Evolutionary conservation across 2,113 vertebrate genomes (phyloP), one percentile per base, ranked within the genome.

Genomic region (Coreoperca whiteheadi): DNA sequence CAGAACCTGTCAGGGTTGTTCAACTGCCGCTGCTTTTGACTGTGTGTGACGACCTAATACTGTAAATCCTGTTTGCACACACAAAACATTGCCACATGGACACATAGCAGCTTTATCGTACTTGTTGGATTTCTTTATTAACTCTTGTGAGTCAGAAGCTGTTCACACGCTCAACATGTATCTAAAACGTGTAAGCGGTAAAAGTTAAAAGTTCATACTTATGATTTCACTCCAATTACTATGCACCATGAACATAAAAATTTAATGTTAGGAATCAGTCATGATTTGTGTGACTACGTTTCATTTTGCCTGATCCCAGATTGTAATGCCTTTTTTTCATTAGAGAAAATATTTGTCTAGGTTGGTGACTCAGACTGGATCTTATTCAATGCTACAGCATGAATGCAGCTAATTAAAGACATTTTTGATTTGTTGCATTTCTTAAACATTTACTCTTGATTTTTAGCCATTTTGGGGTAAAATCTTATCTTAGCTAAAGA

Each of bases 61-160:
- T 46, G 28, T n/a, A 73, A 86, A 75, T 82, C 25, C 15, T 25
- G 21, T 64, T 65, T 66, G 50, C 48, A 32, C 8, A 10, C 39
- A 60, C 46, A 73, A 53, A 77, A 15, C 53, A 8, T 12, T n/a
- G 6, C 39, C 20, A 30, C 48, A 32, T 39, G 32, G 56, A 70
- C 89, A 61, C 82, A 88, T 57, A 39, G 50, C 48, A 43, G 65
- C 90, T 85, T 79, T 84, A 74, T 64, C 34, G 2, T 2, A 20
- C 25, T 73, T 10, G 16, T 18, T 20, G 50, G 64, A 16, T 74
- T 79, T 60, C 8, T 51, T 54, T 51, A 32, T 64, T 20, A 48
- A 39, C 16, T 25, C 34, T 14, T 37, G 51, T 28, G 23, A 85
- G 3, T 12, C 64, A 37, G 28, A 39, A 57, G 16, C 59, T 18